Conservation (phyloP, 2,797 vertebrate genomes). For the Natrix natrix region DNA sequence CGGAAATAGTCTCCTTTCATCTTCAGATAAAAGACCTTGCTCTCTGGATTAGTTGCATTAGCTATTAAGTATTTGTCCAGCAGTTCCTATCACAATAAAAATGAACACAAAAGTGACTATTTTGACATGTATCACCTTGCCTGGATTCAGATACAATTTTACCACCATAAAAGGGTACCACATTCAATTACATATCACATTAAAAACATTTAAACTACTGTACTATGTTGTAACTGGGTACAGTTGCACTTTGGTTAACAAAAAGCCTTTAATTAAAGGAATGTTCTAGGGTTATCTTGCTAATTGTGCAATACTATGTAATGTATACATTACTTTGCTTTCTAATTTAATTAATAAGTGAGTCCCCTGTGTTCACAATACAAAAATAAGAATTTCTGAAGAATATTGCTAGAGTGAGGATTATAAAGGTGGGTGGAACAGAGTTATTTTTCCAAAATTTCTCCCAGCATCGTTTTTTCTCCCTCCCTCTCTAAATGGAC, state of each 20-base stretch:
- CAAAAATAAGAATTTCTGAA: not conserved
- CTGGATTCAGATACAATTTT: fast-evolving
- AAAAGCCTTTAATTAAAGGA: not conserved
- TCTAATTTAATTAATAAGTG: not conserved
- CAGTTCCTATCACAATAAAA: constrained; percentile 77
- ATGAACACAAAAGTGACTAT: not conserved
- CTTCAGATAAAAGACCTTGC: constrained; percentile 98
- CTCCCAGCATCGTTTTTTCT: not conserved
- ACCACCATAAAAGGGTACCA: not conserved
- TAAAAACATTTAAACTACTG: not conserved
- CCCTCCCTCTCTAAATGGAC: not conserved
- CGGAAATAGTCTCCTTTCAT: constrained; percentile 99
- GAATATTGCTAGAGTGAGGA: not conserved
- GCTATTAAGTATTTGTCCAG: constrained; percentile 88
- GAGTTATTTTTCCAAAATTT: not conserved
- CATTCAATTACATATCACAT: not conserved
- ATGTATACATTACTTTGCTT: not conserved
- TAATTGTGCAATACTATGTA: not conserved
- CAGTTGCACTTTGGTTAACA: not conserved
- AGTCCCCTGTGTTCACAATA: not conserved
- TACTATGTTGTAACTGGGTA: not conserved
- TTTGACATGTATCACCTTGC: not conserved
- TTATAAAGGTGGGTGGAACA: not conserved
- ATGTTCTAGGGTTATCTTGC: not conserved
- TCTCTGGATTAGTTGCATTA: constrained; percentile 83